Evolutionary conservation across 2,888 invertebrate species (phyloP), one percentile per base, ranked within the genome.

Genomic region (Drosophila antonietae): DNA sequence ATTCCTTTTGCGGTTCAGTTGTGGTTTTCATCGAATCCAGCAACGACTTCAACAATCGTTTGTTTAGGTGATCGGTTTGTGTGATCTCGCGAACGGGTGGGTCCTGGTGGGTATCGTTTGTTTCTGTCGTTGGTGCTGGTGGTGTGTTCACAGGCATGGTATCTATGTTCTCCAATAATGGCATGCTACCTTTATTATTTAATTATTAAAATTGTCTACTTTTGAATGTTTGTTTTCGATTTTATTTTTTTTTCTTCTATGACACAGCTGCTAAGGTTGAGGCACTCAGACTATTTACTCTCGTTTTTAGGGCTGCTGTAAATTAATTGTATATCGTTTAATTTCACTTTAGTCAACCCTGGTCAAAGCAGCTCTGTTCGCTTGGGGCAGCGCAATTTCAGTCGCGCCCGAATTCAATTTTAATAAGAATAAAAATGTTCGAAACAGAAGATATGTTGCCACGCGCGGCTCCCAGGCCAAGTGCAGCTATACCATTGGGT

Each of bases 361-460:
- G 44, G 15, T 28, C 28, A 10, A 52, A 58, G 39, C 53, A 68
- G 4, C 53, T 31, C 61, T 62, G 68, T 41, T 57, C 59, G 65
- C 68, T 71, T 65, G 47, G 49, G 52, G 46, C 51, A 44, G 60
- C 69, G 28, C 39, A 51, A 55, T 41, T 41, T 37, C 9, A 39
- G 44, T 59, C 62, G 70, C 84, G 89, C 88, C 47, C 44, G 44
- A 76, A 73, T 85, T 89, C 49, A 85, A 85, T 64, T 84, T 77
- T 39, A 58, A 28, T 41, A 49, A 18, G 31, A 46, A 10, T 46
- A 1, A 71, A 67, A 57, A 92, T 92, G 92, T 91, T 88, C 74
- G 92, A 92, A 77, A 92, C 91, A 1, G 92, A 92, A 63, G 92
- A 92, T 56, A 89, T 92, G 86, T 31, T 92, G 63, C 92, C 92